A percentile compares a stretch with the other conserved stretches of the same genome.
Evolutionary conservation across 2,113 vertebrate genomes (phyloP).

Genomic region (Atrichornis clamosus): DNA sequence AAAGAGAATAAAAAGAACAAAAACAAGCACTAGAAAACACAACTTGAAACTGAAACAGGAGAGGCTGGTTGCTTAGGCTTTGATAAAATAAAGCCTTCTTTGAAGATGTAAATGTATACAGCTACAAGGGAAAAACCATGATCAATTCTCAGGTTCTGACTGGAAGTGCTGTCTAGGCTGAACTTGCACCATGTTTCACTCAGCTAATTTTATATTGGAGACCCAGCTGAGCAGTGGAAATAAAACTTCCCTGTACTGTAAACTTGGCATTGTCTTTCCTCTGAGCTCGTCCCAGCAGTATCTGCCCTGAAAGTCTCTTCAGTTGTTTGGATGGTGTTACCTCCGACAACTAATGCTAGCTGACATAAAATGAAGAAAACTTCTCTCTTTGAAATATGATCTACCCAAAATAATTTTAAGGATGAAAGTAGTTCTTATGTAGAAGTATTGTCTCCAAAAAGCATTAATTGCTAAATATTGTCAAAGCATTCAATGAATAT

Average conservation of each 20-base stretch:
- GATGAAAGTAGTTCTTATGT: not conserved
- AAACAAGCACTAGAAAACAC: constrained; percentile 21
- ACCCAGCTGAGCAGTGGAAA: not conserved
- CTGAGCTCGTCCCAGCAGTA: not conserved
- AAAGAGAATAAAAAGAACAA: constrained; percentile 19
- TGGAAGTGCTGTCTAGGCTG: not conserved
- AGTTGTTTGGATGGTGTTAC: not conserved
- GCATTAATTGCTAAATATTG: not conserved
- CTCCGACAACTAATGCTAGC: not conserved
- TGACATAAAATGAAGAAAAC: not conserved
- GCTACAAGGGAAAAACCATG: not conserved
- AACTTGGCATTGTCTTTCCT: not conserved
- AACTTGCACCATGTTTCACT: not conserved
- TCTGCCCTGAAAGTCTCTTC: not conserved
- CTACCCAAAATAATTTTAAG: not conserved
- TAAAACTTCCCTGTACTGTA: not conserved
- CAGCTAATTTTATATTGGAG: not conserved
- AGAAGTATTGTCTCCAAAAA: not conserved
- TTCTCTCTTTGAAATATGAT: not conserved
- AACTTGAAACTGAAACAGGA: constrained; percentile 13
- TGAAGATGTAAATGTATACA: constrained; percentile 35
- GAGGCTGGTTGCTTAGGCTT: not conserved
- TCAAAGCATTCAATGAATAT: not conserved
- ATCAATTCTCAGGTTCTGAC: not conserved
- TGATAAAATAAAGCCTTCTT: constrained; percentile 37